A percentile compares a stretch with the other conserved stretches of the same genome.
Conservation (phyloP, 2,113 vertebrate genomes). For the Columbina picui region DNA sequence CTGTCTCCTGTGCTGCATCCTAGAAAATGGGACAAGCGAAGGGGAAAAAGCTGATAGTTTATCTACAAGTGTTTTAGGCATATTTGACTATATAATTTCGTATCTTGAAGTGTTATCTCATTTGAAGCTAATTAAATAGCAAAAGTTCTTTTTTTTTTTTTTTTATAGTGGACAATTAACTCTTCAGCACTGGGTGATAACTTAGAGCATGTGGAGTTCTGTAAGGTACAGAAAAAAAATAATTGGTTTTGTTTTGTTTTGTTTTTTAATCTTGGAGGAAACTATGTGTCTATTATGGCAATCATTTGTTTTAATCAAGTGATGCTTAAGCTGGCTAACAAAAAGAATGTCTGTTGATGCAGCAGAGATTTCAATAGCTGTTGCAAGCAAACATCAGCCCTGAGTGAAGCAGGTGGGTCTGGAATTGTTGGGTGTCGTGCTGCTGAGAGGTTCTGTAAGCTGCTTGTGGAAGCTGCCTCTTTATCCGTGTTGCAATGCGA, state of each 20-base stretch:
- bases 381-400: background rate
- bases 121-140: background rate
- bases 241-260: too few species aligned
- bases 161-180: background rate
- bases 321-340: background rate
- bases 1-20: background rate
- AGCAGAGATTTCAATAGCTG: background rate
- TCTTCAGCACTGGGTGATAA: background rate
- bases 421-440: background rate
- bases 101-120: background rate
- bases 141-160: background rate
- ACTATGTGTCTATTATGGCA: fast-evolving
- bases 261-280: background rate
- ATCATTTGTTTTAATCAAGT: background rate
- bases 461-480: background rate
- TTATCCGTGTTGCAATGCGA: background rate
- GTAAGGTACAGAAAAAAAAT: background rate
- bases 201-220: background rate
- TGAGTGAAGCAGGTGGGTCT: background rate
- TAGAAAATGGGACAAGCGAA: background rate
- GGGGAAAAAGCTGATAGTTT: background rate
- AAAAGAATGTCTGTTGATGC: background rate
- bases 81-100: background rate
- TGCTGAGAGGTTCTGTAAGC: background rate
- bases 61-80: background rate